Base-by-base conservation (phyloP, 2,888 invertebrate species). In the Amaurobius ferox region DNA sequence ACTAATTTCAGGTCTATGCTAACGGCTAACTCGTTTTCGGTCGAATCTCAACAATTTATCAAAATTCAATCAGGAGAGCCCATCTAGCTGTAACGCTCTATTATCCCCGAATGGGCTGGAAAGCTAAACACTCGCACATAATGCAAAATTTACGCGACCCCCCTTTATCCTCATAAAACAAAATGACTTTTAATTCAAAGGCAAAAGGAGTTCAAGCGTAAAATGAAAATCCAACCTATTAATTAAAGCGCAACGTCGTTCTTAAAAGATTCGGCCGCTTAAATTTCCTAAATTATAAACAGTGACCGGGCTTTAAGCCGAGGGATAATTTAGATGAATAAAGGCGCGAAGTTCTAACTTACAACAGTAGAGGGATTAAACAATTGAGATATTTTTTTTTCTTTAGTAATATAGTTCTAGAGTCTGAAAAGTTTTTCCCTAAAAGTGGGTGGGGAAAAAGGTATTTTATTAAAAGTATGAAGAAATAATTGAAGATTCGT, bases 141-240 rank as follows among this genome's bases (percentile, higher is more conserved):
- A 66, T 66, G n/a, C 64, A 66, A 32, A 66, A 55, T 55, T 55
- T 23, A 55, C 11, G 5, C 55, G 23, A 5, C 5, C 5, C 23
- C 16, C 73, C 61, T 28, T 40, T 30, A 40, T 44, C 44, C 62
- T 44, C 61, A 28, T 83, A 48, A 83, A 83, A 76, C 76, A 76
- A 70, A 76, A 83, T 64, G 83, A 29, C 76, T 83, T 83, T 83
- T 83, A 77, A 83, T 83, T 83, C 74, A 30, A 74, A 29, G 64
- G 64, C 62, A 62, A 55, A 48, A 62, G 35, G 44, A 83, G 83
- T 71, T 77, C 44, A 62, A 44, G 83, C 83, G 76, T 40, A 83
- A 83, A 83, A 83, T 83, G 83, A 83, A 83, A 74, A 74, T 39
- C 16, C 61, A 1, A 35, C 13, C 26, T 32, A 32, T n/a, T 67